A percentile compares a stretch with the other conserved stretches of the same genome.
Evolutionary conservation across 2,113 vertebrate genomes (phyloP).

Genomic region (Ammospiza nelsoni): DNA sequence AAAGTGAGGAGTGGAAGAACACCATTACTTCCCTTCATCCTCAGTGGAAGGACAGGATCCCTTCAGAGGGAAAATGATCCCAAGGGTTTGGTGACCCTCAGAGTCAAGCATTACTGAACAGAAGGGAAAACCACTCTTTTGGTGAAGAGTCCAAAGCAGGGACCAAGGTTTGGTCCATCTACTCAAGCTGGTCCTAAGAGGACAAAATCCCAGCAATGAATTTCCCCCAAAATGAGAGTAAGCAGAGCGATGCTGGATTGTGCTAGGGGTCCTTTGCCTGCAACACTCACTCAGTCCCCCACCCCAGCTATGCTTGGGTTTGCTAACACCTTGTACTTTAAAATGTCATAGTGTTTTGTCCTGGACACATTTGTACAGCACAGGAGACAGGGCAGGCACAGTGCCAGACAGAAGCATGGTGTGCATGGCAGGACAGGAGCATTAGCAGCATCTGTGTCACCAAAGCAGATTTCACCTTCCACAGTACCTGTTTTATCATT

Average conservation of each 20-base stretch:
- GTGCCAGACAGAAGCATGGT: neutral
- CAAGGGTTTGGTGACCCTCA: rapidly evolving
- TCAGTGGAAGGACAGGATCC: neutral
- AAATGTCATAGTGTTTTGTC: neutral
- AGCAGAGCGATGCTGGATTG: neutral
- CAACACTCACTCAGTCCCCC: rapidly evolving
- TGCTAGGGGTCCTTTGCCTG: neutral
- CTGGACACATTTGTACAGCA: neutral
- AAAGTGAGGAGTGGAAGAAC: neutral
- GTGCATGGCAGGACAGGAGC: neutral
- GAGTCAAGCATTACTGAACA: neutral
- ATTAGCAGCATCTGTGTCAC: neutral
- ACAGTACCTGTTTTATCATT: neutral
- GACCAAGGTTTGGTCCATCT: neutral
- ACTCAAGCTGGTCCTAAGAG: neutral
- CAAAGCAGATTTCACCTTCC: conserved; percentile 20
- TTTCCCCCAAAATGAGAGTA: rapidly evolving
- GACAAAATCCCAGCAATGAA: neutral
- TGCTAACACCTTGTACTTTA: neutral
- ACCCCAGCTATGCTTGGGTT: neutral
- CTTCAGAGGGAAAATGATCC: neutral
- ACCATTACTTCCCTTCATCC: neutral
- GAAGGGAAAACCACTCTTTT: neutral
- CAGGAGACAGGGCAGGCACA: neutral
- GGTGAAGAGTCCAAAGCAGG: neutral